Evolutionary conservation across 2,113 vertebrate species (phyloP).

Genomic region (Pseudopipra pipra): DNA sequence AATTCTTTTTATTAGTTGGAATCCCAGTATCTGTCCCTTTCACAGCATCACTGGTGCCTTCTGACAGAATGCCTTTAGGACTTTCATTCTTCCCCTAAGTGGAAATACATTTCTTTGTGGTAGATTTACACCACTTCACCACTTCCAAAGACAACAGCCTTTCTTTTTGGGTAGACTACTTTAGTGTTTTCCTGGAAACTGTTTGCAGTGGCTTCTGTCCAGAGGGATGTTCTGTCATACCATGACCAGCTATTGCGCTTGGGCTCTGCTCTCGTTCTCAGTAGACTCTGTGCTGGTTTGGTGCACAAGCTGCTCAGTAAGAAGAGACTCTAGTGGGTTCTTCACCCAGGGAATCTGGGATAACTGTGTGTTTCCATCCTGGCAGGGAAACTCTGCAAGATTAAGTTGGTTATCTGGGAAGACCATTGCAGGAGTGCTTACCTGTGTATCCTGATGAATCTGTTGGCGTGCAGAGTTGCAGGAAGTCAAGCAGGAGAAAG

Average conservation of each 20-base stretch:
- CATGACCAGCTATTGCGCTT: not conserved
- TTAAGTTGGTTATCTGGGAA: not conserved
- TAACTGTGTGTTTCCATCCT: not conserved
- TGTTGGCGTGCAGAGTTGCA: not conserved
- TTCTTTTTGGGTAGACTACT: not conserved
- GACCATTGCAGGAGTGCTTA: not conserved
- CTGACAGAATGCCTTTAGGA: not conserved
- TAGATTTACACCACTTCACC: not conserved
- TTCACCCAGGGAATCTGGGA: not conserved
- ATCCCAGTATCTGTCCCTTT: not conserved
- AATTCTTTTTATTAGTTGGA: not conserved
- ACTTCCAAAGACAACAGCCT: not conserved
- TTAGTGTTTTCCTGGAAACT: not conserved
- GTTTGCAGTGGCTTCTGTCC: not conserved
- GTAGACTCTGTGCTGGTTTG: not conserved
- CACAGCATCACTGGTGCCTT: not conserved
- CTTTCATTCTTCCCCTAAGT: not conserved
- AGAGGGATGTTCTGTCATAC: not conserved
- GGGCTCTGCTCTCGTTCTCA: not conserved
- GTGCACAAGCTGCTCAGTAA: not conserved
- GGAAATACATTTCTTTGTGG: not conserved
- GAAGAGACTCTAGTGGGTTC: not conserved
- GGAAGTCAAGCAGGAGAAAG: not conserved
- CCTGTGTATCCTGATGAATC: not conserved
- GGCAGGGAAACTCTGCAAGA: not conserved